These are phyloP conservation scores for Engystomops pustulosus DNA, from an alignment of 2,113 vertebrate species.

Conservation along the genomic window DNA sequence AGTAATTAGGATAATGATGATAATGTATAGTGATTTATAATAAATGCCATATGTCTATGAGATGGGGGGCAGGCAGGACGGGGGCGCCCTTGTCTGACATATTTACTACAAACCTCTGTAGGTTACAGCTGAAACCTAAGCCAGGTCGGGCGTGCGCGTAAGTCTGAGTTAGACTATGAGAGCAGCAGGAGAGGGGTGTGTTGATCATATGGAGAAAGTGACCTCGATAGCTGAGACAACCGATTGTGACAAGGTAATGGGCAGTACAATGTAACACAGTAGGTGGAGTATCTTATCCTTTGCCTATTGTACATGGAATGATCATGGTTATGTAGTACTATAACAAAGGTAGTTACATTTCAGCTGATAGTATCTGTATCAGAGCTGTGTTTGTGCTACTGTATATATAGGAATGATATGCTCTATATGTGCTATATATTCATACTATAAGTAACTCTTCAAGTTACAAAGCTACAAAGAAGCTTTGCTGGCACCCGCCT, in stretches of 20 bases:
- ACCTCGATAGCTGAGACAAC: too few relatives aligned
- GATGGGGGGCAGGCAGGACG: too few relatives aligned
- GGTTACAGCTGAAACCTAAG: too few relatives aligned
- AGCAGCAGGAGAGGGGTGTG: neutral
- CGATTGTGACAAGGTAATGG: too few relatives aligned
- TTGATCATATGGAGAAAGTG: neutral
- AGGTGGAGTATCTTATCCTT: too few relatives aligned
- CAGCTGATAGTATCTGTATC: neutral
- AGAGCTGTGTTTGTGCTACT: neutral
- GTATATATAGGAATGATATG: neutral
- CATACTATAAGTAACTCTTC: neutral
- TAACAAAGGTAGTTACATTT: neutral
- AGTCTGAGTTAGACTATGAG: too few relatives aligned
- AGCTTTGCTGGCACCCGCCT: too few relatives aligned
- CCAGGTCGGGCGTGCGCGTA: too few relatives aligned
- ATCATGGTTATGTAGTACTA: neutral
- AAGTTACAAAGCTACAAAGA: too few relatives aligned
- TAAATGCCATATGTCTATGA: neutral
- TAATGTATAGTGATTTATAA: neutral
- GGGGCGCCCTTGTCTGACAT: too few relatives aligned
- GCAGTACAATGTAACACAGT: too few relatives aligned
- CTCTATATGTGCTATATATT: neutral
- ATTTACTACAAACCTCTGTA: too few relatives aligned
- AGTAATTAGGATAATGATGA: neutral
- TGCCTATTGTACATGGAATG: neutral